phyloP scores from a whole-genome alignment of 2,797 vertebrate genomes.

The Micromesistius poutassou region DNA sequence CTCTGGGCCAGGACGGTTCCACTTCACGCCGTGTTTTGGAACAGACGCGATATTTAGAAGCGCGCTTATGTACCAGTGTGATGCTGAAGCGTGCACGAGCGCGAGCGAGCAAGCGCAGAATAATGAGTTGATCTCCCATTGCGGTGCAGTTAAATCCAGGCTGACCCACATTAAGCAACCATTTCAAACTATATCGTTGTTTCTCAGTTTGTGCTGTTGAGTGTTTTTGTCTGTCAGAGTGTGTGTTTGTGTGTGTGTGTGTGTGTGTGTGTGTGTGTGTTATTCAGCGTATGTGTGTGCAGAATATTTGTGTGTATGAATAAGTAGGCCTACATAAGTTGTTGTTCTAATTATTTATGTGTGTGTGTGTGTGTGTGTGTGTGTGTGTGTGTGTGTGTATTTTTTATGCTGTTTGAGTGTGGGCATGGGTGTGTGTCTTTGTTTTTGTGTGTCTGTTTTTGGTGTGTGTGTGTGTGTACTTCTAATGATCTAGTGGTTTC shows the following conservation, averaged over 20 bases:
- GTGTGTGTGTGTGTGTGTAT: constrained; percentile 13
- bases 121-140: constrained; percentile 10
- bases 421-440: no score
- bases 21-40: neutral
- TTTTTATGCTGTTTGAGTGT: constrained; percentile 36
- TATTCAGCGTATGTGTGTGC: no score
- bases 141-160: constrained; percentile 30
- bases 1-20: neutral
- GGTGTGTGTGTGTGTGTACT: constrained; percentile 41
- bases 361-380: constrained; percentile 46
- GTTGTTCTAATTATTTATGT: neutral
- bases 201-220: neutral
- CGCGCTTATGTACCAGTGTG: neutral
- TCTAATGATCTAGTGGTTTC: constrained; percentile 62
- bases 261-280: neutral
- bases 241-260: neutral
- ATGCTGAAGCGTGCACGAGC: neutral
- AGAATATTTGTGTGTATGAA: constrained; percentile 27
- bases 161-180: constrained; percentile 65
- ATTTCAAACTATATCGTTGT: constrained; percentile 37
- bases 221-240: constrained; percentile 12
- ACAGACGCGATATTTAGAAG: neutral
- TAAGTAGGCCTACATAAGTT: no score
- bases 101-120: neutral
- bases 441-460: constrained; percentile 25